Conservation (phyloP, 2,797 vertebrate species). For the Erethizon dorsatum region DNA sequence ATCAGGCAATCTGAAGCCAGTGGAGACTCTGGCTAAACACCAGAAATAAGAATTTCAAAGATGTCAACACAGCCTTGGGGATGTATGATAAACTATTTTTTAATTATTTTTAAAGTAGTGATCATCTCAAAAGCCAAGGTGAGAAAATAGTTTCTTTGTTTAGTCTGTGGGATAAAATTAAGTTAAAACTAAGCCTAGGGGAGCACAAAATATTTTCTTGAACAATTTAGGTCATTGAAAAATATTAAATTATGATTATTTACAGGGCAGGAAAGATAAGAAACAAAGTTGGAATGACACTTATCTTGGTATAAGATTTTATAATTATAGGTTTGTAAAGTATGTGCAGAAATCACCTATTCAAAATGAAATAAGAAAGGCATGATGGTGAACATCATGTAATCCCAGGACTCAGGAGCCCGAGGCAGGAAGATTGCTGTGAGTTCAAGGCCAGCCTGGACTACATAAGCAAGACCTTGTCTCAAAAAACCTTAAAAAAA, state of each 20-base stretch:
- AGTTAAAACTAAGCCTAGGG: constrained; percentile 59
- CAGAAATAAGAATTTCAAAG: constrained; percentile 11
- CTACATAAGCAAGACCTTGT: not conserved
- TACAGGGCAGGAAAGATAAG: not conserved
- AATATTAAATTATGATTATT: constrained; percentile 22
- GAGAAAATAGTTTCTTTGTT: constrained; percentile 42
- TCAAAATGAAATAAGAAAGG: constrained; percentile 12
- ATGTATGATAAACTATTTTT: not conserved
- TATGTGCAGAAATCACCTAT: not conserved
- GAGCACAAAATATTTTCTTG: constrained; percentile 23
- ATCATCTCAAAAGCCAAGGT: constrained; percentile 59
- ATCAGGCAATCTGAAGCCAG: not conserved
- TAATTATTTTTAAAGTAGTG: constrained; percentile 46
- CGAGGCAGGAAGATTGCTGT: not conserved
- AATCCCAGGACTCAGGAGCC: not conserved
- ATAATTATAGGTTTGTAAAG: constrained; percentile 31
- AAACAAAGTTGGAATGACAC: not conserved
- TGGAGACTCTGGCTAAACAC: constrained; percentile 29
- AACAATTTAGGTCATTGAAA: constrained; percentile 63
- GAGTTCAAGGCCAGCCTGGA: not conserved
- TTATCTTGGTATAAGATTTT: not conserved
- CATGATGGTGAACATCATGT: not conserved
- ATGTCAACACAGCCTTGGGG: not conserved
- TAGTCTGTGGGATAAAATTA: constrained; percentile 61
- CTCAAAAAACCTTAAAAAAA: not conserved